These are phyloP conservation scores for Xanthorhoe spadicearia DNA, from an alignment of 2,888 invertebrate species.

Conservation along the genomic window DNA sequence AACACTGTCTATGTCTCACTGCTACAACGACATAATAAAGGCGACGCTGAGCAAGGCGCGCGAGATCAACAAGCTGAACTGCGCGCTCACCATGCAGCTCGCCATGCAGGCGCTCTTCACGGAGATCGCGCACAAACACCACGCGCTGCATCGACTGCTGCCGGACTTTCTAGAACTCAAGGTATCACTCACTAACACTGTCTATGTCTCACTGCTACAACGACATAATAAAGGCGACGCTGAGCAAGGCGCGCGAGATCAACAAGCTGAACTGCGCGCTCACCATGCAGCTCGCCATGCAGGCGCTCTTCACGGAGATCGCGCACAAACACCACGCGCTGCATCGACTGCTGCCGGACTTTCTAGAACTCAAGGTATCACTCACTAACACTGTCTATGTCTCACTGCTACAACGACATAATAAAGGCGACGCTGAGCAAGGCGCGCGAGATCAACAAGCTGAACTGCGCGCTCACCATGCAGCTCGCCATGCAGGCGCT, in stretches of 20 bases:
- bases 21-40: constrained; percentile 99
- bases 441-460: constrained; percentile 98
- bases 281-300: constrained; percentile 96
- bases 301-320: constrained; percentile 94
- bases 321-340: no score
- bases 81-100: constrained; percentile 96
- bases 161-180: no score
- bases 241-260: constrained; percentile 98
- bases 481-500: constrained; percentile 95
- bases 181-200: no score
- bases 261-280: constrained; percentile 98
- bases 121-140: no score
- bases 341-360: no score
- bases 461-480: constrained; percentile 97
- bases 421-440: constrained; percentile 98
- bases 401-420: no score
- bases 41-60: constrained; percentile 97
- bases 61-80: constrained; percentile 98
- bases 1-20: no score
- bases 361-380: no score
- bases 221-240: constrained; percentile 98
- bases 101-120: constrained; percentile 95
- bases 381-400: no score
- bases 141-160: no score
- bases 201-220: no score